A percentile compares a stretch with the other conserved stretches of the same genome.
These are phyloP conservation scores for Lordiphosa fenestrarum DNA, from an alignment of 2,888 invertebrate species.

Conservation along the genomic window DNA sequence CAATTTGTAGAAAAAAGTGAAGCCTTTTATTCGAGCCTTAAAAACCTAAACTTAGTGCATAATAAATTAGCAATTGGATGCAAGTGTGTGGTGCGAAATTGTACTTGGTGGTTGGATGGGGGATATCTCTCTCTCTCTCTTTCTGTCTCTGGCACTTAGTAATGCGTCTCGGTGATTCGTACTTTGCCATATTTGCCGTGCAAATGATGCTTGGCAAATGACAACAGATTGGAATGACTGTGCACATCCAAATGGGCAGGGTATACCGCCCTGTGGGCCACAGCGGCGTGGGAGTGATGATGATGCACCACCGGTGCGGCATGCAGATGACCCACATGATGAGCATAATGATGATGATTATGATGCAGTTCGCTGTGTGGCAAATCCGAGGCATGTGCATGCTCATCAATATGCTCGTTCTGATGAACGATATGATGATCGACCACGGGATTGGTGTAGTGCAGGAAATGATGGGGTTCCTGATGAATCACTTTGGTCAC, in stretches of 20 bases:
- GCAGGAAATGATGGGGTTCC: constrained; percentile 78
- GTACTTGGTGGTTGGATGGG: constrained; percentile 14
- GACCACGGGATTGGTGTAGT: constrained; percentile 76
- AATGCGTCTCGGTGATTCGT: constrained; percentile 78
- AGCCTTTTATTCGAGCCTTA: constrained; percentile 2
- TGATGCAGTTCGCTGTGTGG: constrained; percentile 63
- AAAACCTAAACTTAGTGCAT: constrained; percentile 41
- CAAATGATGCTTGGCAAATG: constrained; percentile 76
- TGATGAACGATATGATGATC: constrained; percentile 76
- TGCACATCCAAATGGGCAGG: constrained; percentile 71
- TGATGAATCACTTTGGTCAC: constrained; percentile 78
- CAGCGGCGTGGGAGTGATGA: constrained; percentile 60
- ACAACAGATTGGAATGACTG: constrained; percentile 65
- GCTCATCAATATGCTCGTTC: constrained; percentile 69
- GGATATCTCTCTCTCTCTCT: constrained; percentile 68
- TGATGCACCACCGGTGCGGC: constrained; percentile 59
- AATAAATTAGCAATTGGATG: constrained; percentile 69
- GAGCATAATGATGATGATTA: constrained; percentile 46
- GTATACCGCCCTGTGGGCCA: constrained; percentile 62
- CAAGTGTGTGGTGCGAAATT: constrained; percentile 22
- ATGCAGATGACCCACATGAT: constrained; percentile 25
- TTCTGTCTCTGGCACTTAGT: constrained; percentile 46
- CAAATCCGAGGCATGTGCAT: constrained; percentile 60
- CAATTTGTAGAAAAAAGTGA: constrained; percentile 36
- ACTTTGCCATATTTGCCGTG: constrained; percentile 78